Evolutionary conservation across 2,113 vertebrate genomes (phyloP).

Genomic region (Chaetura pelagica): DNA sequence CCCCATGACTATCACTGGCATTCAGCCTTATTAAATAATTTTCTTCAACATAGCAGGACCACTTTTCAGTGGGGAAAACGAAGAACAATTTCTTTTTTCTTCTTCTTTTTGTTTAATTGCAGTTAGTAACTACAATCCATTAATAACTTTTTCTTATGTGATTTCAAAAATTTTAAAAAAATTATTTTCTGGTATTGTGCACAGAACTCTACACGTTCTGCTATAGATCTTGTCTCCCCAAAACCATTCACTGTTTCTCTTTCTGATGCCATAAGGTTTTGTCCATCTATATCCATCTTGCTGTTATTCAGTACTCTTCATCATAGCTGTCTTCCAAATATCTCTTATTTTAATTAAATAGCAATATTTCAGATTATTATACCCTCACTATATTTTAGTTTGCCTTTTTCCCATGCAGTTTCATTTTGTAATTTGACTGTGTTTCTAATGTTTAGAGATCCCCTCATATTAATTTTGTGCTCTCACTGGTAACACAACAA

Average conservation of each 20-base stretch:
- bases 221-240: neutral
- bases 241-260: neutral
- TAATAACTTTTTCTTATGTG: neutral
- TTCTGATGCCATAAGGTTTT: neutral
- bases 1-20: neutral
- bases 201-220: neutral
- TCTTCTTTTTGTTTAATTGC: neutral
- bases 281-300: neutral
- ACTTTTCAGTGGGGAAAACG: neutral
- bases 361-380: neutral
- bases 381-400: neutral
- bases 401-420: neutral
- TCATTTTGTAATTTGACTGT: neutral
- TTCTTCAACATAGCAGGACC: neutral
- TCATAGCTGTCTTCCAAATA: neutral
- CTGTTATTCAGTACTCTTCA: neutral
- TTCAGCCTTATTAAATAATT: neutral
- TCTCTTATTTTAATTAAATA: neutral
- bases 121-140: neutral
- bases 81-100: neutral
- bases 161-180: neutral
- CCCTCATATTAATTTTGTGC: neutral
- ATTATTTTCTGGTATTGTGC: neutral
- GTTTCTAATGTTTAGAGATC: neutral
- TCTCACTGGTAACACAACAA: neutral